A percentile compares a stretch with the other conserved stretches of the same genome.
Evolutionary conservation across 2,797 vertebrate genomes (phyloP).

Genomic region (Cynopterus sphinx): DNA sequence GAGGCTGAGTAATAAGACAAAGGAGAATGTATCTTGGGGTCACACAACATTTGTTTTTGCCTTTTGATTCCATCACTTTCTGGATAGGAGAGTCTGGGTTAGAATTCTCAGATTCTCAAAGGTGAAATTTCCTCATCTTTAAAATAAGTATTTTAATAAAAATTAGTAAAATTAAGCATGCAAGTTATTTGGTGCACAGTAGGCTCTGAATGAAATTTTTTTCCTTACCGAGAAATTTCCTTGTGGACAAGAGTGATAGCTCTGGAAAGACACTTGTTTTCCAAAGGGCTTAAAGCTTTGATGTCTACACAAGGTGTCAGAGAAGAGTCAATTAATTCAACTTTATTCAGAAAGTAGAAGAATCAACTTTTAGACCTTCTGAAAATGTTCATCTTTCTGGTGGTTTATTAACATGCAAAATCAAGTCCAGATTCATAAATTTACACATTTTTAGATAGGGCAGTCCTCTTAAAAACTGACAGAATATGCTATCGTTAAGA

Average conservation of each 20-base stretch:
- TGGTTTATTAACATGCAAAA: not conserved
- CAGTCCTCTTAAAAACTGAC: not conserved
- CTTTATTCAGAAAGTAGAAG: slow-evolving; percentile 38
- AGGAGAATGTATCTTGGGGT: not conserved
- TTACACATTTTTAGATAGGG: not conserved
- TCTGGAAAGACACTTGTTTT: not conserved
- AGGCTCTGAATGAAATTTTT: not conserved
- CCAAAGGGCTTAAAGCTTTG: not conserved
- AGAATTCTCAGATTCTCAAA: not conserved
- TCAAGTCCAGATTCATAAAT: not conserved
- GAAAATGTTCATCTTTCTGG: not conserved
- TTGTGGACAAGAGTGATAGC: not conserved
- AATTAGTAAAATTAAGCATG: not conserved
- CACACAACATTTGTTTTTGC: not conserved
- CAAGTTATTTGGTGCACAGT: not conserved
- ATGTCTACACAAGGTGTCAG: not conserved
- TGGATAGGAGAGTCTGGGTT: not conserved
- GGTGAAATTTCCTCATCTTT: not conserved
- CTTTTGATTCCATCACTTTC: not conserved
- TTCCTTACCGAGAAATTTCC: not conserved
- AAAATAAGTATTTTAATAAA: not conserved
- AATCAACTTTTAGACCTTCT: not conserved
- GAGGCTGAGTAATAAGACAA: not conserved
- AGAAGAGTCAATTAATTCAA: not conserved
- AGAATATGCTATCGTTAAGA: not conserved